Evolutionary conservation across 2,888 invertebrate species (phyloP).

Genomic region (Trissonchulus latispiculum): DNA sequence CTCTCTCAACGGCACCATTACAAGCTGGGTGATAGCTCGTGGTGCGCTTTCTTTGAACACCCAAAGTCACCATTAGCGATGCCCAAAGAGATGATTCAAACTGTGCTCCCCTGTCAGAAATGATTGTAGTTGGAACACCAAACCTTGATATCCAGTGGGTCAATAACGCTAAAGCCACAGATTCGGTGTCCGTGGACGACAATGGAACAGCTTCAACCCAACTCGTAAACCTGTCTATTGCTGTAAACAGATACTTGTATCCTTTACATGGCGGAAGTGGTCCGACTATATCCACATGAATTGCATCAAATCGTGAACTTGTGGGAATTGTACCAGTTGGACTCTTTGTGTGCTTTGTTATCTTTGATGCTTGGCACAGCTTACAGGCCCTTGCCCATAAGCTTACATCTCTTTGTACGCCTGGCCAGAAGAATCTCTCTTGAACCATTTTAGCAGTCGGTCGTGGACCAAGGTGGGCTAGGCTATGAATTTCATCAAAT

Average conservation of each 20-base stretch:
- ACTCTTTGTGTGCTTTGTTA: background rate
- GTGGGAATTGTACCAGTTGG: background rate
- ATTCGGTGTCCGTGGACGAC: background rate
- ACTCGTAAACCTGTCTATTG: conserved; percentile 7
- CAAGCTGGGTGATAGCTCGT: conserved; percentile 7
- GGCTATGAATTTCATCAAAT: background rate
- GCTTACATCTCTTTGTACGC: background rate
- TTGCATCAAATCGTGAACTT: conserved; percentile 1
- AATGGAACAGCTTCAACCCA: conserved; percentile 13
- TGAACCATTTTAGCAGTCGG: background rate
- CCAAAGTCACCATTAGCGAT: background rate
- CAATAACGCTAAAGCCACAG: background rate
- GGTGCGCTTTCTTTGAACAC: background rate
- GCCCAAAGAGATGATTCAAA: conserved; percentile 4
- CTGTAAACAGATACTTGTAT: conserved; percentile 2
- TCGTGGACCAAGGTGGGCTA: background rate
- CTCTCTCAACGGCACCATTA: conserved; percentile 8
- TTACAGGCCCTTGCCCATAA: background rate
- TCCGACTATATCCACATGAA: conserved; percentile 15
- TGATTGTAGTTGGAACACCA: conserved; percentile 3
- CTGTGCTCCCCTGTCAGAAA: conserved; percentile 4
- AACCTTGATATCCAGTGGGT: conserved; percentile 3
- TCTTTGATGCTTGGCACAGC: conserved; percentile 8
- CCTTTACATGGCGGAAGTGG: background rate
- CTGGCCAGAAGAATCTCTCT: background rate